phyloP scores from a whole-genome alignment of 2,797 vertebrate species.

The Coccyzus lansbergi region DNA sequence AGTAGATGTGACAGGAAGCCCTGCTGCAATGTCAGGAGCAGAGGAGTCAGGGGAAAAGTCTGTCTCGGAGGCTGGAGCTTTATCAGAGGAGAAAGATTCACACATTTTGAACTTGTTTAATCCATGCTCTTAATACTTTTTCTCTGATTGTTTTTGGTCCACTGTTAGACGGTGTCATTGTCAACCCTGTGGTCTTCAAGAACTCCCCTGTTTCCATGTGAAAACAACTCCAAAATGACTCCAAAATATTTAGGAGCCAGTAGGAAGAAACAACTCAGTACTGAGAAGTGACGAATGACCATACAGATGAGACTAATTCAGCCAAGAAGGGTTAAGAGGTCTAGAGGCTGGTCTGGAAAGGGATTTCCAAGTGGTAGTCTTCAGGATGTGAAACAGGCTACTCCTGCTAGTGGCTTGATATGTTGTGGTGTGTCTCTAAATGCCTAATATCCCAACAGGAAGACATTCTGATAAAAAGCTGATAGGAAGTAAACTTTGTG shows the following conservation, averaged over 20 bases:
- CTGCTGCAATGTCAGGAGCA: not conserved
- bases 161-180: not conserved
- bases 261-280: not conserved
- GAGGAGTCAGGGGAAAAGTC: not conserved
- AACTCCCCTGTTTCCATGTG: not conserved
- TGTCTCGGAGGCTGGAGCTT: not conserved
- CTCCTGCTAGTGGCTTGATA: not conserved
- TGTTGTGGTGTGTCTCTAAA: not conserved
- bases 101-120: not conserved
- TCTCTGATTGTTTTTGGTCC: not conserved
- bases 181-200: rapidly evolving
- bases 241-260: not conserved
- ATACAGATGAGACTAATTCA: not conserved
- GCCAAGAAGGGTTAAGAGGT: not conserved
- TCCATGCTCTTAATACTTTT: not conserved
- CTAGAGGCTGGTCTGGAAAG: not conserved
- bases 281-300: not conserved
- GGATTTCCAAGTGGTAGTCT: not conserved
- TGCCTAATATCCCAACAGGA: not conserved
- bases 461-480: not conserved
- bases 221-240: not conserved
- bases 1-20: not conserved
- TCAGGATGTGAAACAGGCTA: not conserved
- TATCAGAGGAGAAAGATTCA: not conserved
- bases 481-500: not conserved